Evolutionary conservation across 2,888 invertebrate species (phyloP).

Genomic region (Dolichopus griseipennis): DNA sequence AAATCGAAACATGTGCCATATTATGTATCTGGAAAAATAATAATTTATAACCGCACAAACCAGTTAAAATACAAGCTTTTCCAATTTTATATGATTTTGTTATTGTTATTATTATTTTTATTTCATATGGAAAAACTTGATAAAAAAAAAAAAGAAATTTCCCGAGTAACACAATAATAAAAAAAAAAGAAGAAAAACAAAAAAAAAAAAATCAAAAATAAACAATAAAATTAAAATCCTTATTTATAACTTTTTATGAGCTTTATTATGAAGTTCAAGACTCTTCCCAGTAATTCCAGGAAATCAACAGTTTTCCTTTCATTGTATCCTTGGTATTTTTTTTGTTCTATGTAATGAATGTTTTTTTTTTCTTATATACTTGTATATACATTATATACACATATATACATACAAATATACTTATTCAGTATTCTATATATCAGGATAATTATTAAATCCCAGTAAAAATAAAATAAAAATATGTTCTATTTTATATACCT

Average conservation of each 20-base stretch:
- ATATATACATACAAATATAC: too few species aligned
- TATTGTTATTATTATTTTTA: too few species aligned
- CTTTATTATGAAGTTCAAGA: constrained; percentile 2
- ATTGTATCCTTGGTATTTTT: background rate
- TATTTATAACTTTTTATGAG: background rate
- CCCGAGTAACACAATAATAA: background rate
- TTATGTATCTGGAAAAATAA: background rate
- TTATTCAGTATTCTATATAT: too few species aligned
- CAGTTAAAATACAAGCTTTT: background rate
- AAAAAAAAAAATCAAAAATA: too few species aligned
- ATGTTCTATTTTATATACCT: too few species aligned
- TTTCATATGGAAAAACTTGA: too few species aligned
- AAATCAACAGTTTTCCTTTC: constrained; percentile 2
- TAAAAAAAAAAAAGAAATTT: background rate
- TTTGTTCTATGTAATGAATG: background rate
- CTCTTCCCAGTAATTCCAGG: constrained; percentile 1
- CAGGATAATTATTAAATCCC: too few species aligned
- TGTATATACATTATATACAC: too few species aligned
- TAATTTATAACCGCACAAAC: background rate
- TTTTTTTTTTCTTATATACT: background rate
- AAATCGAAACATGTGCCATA: background rate
- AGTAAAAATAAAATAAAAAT: too few species aligned
- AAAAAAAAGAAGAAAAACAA: background rate
- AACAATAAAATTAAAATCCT: background rate
- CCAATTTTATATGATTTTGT: too few species aligned